These are phyloP conservation scores for Nautilus pompilius DNA, from an alignment of 1,140 invertebrate genomes.

Conservation along the genomic window DNA sequence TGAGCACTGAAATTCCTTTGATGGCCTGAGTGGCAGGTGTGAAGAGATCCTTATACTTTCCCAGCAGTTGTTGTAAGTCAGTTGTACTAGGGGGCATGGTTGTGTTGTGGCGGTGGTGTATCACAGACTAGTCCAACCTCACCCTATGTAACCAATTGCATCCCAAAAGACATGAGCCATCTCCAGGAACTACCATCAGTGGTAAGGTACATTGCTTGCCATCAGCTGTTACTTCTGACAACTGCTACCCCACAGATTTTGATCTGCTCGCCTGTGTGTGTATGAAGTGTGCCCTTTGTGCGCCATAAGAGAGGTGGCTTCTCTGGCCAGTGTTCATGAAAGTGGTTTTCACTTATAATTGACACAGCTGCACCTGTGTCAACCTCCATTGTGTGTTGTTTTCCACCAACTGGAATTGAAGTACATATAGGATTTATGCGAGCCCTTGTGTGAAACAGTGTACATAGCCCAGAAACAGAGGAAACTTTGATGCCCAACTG, in stretches of 20 bases:
- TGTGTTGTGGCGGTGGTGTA: too few relatives aligned
- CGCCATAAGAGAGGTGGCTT: background rate
- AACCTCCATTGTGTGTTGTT: slow-evolving; percentile 16
- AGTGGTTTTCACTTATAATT: slow-evolving; percentile 13
- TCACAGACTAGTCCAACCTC: slow-evolving; percentile 15
- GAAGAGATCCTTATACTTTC: slow-evolving; percentile 5
- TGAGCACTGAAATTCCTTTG: slow-evolving; percentile 13
- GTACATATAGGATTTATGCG: too few relatives aligned
- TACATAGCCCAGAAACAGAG: too few relatives aligned
- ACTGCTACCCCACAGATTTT: too few relatives aligned
- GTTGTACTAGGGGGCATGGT: background rate
- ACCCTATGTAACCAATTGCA: slow-evolving; percentile 15
- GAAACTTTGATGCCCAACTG: too few relatives aligned
- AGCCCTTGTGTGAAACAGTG: too few relatives aligned
- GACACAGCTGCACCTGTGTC: slow-evolving; percentile 17
- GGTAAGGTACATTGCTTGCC: too few relatives aligned
- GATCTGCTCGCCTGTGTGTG: slow-evolving; percentile 15
- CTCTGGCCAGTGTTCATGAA: slow-evolving; percentile 6
- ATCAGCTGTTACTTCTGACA: too few relatives aligned
- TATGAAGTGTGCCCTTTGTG: too few relatives aligned
- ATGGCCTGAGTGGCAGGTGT: slow-evolving; percentile 5
- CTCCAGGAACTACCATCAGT: slow-evolving; percentile 13
- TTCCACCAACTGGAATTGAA: too few relatives aligned
- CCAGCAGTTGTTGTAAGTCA: background rate
- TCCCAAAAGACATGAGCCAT: slow-evolving; percentile 9